phyloP scores from a whole-genome alignment of 2,797 vertebrate species.

The Galago senegalensis region DNA sequence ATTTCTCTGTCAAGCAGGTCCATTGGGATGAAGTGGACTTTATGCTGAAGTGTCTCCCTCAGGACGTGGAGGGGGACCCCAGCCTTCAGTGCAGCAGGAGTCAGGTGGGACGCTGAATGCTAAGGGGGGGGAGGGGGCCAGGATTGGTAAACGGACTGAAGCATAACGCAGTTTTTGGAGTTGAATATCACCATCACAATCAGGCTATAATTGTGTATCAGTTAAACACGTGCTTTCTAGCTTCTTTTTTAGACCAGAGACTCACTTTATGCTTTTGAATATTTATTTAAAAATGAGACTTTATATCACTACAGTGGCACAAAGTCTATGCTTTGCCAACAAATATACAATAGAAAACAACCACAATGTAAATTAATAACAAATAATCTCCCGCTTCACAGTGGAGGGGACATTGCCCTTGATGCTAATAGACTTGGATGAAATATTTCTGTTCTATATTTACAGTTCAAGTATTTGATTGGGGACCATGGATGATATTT shows the following conservation, averaged over 20 bases:
- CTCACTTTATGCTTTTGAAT: background rate
- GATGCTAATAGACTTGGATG: background rate
- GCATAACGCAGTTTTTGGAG: background rate
- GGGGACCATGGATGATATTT: background rate
- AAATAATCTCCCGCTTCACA: background rate
- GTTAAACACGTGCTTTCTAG: background rate
- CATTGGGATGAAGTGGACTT: background rate
- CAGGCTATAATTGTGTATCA: background rate
- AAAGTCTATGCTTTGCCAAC: background rate
- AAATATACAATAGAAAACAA: conserved; percentile 13
- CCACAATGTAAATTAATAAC: background rate
- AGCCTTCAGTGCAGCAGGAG: background rate
- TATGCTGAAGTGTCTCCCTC: background rate
- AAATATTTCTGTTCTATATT: background rate
- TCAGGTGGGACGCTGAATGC: background rate
- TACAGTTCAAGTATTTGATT: background rate
- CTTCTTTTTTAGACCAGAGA: background rate
- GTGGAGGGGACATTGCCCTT: background rate
- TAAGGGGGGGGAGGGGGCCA: background rate
- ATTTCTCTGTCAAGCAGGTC: background rate
- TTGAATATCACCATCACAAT: background rate
- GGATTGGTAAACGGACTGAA: background rate
- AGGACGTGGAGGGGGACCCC: background rate
- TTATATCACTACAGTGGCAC: background rate
- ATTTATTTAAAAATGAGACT: background rate